Base-by-base conservation (phyloP, 2,888 invertebrate genomes). In the Tinea pellionella region DNA sequence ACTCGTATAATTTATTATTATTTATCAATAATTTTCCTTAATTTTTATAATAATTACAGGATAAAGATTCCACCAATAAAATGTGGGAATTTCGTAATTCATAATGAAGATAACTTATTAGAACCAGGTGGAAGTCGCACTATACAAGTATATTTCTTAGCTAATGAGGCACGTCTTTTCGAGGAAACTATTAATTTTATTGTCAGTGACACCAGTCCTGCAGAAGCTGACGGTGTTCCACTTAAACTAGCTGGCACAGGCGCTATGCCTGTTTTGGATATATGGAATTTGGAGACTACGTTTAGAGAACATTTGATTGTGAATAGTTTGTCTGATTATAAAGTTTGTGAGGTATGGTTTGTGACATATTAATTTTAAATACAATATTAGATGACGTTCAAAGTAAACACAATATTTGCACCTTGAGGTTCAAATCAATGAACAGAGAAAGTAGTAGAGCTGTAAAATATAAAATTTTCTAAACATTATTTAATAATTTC, bases 281-380 rank as follows among this genome's bases (percentile, higher is more conserved):
- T 91, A 61, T 77, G 84, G 69, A 88, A 91, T 68, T 69, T 88
- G 18, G 82, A 88, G 60, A 84, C 80, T 1, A 90, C 92, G 0
- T 92, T 92, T 68, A 82, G 85, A 62, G 89, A 91, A 69, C 89
- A 90, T 66, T 79, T 89, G 16, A 80, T 91, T 61, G 88, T 90
- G 0, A 85, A 90, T 66, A 78, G 74, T 61, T 66, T 89, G 56
- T 67, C 77, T 0, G 89, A 90, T 62, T 89, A 89, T 63, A 75
- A 82, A 66, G 78, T 81, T 43, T 85, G 82, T 0, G 86, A 88
- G 78, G 86, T 86, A 2, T 47, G 13, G 2, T n/a, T 41, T 41
- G 3, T 13, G n/a, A 41, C 9, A 41, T 24, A 3, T 24, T 6
- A 6, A 24, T 3, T 24, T 6, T 6, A 6, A 24, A 24, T 24